A percentile compares a stretch with the other conserved stretches of the same genome.
Conservation (phyloP, 2,888 invertebrate genomes). For the Endomychus coccineus region DNA sequence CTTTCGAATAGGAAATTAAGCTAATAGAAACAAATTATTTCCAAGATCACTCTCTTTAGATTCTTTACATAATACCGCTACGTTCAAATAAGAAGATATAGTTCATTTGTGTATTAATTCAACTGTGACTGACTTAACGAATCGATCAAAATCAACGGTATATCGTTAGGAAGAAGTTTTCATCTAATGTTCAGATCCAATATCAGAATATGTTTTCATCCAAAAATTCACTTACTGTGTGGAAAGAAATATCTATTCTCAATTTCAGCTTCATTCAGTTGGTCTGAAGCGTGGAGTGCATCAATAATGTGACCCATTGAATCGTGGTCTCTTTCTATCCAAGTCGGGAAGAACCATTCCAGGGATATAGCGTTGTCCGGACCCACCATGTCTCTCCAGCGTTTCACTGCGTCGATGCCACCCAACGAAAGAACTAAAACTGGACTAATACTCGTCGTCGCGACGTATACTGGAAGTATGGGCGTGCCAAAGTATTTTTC, state of each 20-base stretch:
- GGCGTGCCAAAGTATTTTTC: constrained; percentile 63
- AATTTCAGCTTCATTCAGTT: constrained; percentile 55
- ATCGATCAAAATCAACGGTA: no score
- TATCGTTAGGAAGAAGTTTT: no score
- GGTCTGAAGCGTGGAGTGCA: constrained; percentile 72
- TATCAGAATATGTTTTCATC: no score
- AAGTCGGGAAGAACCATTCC: constrained; percentile 62
- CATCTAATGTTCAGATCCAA: no score
- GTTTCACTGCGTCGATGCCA: constrained; percentile 60
- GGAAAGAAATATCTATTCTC: constrained; percentile 88
- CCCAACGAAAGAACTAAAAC: constrained; percentile 64
- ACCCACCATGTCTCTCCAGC: constrained; percentile 67
- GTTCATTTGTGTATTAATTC: no score
- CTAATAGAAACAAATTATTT: no score
- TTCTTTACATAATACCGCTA: no score
- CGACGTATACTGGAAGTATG: constrained; percentile 69
- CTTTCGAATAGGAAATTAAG: no score
- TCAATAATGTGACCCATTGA: constrained; percentile 57
- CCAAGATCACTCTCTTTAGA: no score
- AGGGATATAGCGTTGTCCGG: constrained; percentile 60
- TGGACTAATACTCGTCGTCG: constrained; percentile 71
- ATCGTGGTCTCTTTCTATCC: constrained; percentile 66
- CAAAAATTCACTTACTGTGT: no score
- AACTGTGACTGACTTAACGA: no score
- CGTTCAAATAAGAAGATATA: no score